Percentiles rank a stretch among this genome's conserved stretches.
These are phyloP conservation scores for Phaetusa simplex DNA, from an alignment of 2,113 vertebrate species.

Conservation along the genomic window DNA sequence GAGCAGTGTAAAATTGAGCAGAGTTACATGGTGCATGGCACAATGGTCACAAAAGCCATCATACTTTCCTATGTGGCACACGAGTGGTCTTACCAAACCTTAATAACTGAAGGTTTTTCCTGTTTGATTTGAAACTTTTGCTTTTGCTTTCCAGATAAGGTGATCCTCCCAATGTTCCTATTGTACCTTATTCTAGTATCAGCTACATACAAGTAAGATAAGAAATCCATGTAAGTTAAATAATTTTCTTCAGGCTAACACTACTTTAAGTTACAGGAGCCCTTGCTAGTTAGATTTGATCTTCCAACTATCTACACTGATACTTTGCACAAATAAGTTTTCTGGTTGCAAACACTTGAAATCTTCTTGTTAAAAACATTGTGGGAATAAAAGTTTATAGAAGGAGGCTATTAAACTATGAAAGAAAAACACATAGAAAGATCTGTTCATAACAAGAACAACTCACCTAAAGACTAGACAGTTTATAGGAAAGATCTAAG, in stretches of 20 bases:
- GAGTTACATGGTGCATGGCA: background rate
- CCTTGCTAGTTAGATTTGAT: background rate
- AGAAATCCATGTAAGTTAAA: background rate
- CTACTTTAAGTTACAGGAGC: background rate
- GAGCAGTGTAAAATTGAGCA: background rate
- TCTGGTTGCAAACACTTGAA: background rate
- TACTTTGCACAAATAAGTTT: background rate
- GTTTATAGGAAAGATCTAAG: background rate
- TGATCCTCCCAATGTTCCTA: background rate
- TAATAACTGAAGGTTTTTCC: background rate
- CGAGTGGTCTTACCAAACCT: fast-evolving
- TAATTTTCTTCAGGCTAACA: background rate
- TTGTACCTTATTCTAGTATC: background rate
- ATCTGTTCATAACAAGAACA: background rate
- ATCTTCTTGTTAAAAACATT: background rate
- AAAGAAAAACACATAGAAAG: background rate
- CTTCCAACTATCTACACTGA: background rate
- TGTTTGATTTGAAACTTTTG: background rate
- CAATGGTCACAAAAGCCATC: background rate
- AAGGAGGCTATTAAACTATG: background rate
- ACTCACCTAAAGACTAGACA: background rate
- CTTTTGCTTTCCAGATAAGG: background rate
- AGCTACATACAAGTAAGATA: background rate
- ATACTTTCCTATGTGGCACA: no score
- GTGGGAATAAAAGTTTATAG: background rate